A percentile compares a stretch with the other conserved stretches of the same genome.
Conservation (phyloP, 1,140 invertebrate species). For the Drosophila sturtevanti region DNA sequence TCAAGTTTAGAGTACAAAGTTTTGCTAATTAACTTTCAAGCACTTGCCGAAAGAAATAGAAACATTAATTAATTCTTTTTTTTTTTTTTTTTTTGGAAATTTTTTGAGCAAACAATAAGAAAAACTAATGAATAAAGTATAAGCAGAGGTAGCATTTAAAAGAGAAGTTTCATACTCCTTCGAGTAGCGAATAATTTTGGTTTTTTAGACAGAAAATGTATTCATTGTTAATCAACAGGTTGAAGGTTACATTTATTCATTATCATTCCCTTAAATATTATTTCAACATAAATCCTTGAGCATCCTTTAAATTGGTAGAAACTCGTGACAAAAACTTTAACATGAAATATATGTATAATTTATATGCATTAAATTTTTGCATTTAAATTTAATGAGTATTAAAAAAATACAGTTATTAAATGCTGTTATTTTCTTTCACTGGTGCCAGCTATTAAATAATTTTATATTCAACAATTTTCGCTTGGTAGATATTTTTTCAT, state of each 20-base stretch:
- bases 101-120: not conserved
- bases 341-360: no score
- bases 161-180: not conserved
- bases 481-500: not conserved
- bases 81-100: not conserved
- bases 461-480: conserved; percentile 4
- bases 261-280: no score
- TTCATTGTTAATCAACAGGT: no score
- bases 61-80: conserved; percentile 17
- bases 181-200: no score
- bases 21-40: conserved; percentile 17
- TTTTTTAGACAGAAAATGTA: no score
- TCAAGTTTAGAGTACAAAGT: conserved; percentile 9
- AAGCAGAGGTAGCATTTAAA: not conserved
- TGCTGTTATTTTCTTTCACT: not conserved
- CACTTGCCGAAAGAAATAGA: not conserved
- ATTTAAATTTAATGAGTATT: not conserved
- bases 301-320: no score
- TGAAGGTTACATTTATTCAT: no score
- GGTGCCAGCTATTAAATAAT: not conserved
- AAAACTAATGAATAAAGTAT: not conserved
- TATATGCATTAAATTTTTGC: not conserved
- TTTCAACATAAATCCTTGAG: no score
- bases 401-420: not conserved
- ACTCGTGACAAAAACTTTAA: no score